Conservation (phyloP, 2,888 invertebrate species). For the Bugula neritina region DNA sequence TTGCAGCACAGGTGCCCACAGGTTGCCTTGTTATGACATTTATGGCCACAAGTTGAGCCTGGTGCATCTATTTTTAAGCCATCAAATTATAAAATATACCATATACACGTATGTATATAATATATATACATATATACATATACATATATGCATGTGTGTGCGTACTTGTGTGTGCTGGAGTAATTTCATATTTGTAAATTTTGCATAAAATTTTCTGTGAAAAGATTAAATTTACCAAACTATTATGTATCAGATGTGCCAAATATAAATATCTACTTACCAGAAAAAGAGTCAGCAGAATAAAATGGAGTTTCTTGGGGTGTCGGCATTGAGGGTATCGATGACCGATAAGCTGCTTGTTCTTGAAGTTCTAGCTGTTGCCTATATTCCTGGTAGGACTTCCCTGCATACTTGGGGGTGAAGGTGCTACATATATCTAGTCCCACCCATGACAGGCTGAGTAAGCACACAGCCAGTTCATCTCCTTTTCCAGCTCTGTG, state of each 20-base stretch:
- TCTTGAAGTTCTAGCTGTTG: neutral
- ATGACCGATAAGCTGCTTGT: neutral
- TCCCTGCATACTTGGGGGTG: constrained; percentile 40
- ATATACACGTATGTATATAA: neutral
- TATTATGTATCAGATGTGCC: no score
- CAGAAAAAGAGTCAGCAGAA: no score
- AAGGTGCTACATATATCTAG: constrained; percentile 45
- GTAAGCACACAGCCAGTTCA: constrained; percentile 42
- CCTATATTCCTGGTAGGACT: neutral
- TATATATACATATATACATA: neutral
- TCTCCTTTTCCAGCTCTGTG: constrained; percentile 38
- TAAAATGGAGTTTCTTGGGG: no score
- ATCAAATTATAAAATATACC: neutral
- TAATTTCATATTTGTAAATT: neutral
- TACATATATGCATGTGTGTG: neutral
- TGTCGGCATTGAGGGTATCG: no score
- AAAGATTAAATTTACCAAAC: no score
- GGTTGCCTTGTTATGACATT: constrained; percentile 38
- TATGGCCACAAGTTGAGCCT: constrained; percentile 37
- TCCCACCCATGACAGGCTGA: constrained; percentile 50
- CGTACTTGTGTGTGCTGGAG: neutral
- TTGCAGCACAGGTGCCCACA: constrained; percentile 49
- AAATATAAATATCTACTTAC: no score
- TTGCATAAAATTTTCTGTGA: no score
- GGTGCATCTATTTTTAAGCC: neutral